phyloP scores from a whole-genome alignment of 2,888 invertebrate genomes.

The Heliconius charithonia region DNA sequence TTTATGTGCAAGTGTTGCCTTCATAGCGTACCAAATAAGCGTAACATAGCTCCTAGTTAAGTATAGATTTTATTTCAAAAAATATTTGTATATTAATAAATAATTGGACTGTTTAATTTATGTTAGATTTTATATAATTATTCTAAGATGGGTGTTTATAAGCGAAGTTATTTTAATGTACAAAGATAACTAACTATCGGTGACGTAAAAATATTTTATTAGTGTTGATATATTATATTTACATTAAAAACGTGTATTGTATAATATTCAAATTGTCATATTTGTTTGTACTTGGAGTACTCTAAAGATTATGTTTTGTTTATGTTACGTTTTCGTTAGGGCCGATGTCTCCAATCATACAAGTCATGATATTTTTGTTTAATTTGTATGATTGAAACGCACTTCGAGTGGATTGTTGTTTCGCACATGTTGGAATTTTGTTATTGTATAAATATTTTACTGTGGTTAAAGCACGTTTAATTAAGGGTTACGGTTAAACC shows the following conservation, averaged over 20 bases:
- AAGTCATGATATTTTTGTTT: constrained; percentile 45
- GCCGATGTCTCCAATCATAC: constrained; percentile 37
- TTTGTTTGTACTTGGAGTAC: constrained; percentile 11
- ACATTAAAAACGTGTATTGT: constrained; percentile 4
- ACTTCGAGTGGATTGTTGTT: constrained; percentile 74
- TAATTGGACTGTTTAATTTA: constrained; percentile 63
- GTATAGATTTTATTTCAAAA: constrained; percentile 30
- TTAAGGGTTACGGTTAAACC: constrained; percentile 77
- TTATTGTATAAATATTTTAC: constrained; percentile 73
- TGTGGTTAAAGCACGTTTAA: constrained; percentile 66
- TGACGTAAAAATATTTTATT: constrained; percentile 47
- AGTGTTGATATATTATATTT: constrained; percentile 15
- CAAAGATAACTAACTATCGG: constrained; percentile 55
- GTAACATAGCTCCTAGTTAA: constrained; percentile 46
- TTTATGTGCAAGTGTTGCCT: constrained; percentile 81
- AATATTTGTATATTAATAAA: constrained; percentile 53
- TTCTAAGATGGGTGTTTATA: constrained; percentile 50
- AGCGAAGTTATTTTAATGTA: constrained; percentile 56
- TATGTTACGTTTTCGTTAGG: not conserved
- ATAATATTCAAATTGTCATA: constrained; percentile 9
- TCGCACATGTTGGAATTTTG: constrained; percentile 70
- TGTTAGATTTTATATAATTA: constrained; percentile 56
- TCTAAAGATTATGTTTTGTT: constrained; percentile 5
- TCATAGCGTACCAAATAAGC: constrained; percentile 60
- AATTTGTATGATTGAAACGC: constrained; percentile 70